Conservation (phyloP, 2,797 vertebrate species). For the Ceyx erithaca region DNA sequence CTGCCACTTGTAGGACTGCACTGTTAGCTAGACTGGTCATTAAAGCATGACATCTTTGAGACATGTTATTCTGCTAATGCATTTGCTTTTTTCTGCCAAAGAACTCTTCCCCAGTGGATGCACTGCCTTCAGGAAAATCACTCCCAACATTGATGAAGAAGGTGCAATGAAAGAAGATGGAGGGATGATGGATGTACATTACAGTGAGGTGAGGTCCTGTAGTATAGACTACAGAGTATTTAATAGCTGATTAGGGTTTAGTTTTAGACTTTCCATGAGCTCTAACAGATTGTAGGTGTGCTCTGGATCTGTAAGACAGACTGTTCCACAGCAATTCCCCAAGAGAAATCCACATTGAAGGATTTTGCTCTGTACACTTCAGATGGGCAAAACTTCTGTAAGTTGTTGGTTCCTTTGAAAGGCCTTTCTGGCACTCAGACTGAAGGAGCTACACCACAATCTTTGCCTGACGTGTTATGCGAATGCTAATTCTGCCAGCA, state of each 20-base stretch:
- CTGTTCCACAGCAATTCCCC: neutral
- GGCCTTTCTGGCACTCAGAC: neutral
- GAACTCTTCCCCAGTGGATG: slow-evolving; percentile 92
- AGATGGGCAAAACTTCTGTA: neutral
- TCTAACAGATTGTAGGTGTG: neutral
- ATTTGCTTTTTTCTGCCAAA: slow-evolving; percentile 57
- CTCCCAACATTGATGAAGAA: slow-evolving; percentile 94
- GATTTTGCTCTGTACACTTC: neutral
- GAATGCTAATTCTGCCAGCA: neutral
- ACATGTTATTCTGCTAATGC: neutral
- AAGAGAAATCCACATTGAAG: neutral
- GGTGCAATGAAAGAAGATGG: slow-evolving; percentile 97
- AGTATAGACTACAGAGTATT: neutral
- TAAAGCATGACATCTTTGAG: neutral
- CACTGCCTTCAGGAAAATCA: slow-evolving; percentile 92
- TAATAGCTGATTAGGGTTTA: neutral
- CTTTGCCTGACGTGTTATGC: neutral
- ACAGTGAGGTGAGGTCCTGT: slow-evolving; percentile 87
- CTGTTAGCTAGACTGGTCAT: neutral
- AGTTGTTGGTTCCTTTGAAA: neutral
- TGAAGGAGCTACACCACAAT: neutral
- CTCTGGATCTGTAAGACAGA: neutral
- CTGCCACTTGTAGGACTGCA: neutral
- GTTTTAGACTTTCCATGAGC: neutral
- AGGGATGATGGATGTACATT: slow-evolving; percentile 97